Evolutionary conservation across 2,113 vertebrate genomes (phyloP), one percentile per base, ranked within the genome.

Genomic region (Notechis scutatus): DNA sequence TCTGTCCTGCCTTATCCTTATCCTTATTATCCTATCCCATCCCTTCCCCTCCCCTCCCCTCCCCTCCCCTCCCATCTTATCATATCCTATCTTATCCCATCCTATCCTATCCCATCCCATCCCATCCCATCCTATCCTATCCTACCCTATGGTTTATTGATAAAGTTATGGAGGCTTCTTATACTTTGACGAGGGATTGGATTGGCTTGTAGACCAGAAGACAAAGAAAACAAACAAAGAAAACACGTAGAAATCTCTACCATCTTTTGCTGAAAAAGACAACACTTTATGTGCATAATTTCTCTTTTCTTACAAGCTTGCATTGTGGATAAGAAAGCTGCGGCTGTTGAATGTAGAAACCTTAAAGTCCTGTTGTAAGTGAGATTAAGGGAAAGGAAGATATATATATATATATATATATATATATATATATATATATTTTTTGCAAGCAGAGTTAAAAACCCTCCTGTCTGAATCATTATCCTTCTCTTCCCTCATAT

Each of bases 301-400:
- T 94, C 93, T 69, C 11, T 91, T 94, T 61, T 45, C 7, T 39
- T 91, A 52, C 69, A 93, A 94, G 92, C 45, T 91, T 42, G 7
- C 42, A 74, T 23, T 2, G 56, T 2, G 87, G 42, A 24, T 81
- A 92, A 92, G 14, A 87, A 95, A 96, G 8, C 47, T 88, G 26
- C 93, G 50, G 47, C 94, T 1, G 2, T 34, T 93, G 15, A 34
- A 39, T 91, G 85, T 0, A 92, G 74, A 95, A 95, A 89, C 91
- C 92, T 90, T 94, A 94, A 95, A 94, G 11, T 92, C 91, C 90
- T 94, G 10, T 59, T 3, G 29, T 92, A 23, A 89, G 24, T 88
- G n/a, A 85, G 0, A 7, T 89, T 92, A 93, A 92, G 21, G 45
- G 50, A 92, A 29, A 90, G 59, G 34, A 81, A 93, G 2, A 59